These are phyloP conservation scores for Arctopsyche grandis DNA, from an alignment of 1,140 invertebrate genomes.

Conservation along the genomic window DNA sequence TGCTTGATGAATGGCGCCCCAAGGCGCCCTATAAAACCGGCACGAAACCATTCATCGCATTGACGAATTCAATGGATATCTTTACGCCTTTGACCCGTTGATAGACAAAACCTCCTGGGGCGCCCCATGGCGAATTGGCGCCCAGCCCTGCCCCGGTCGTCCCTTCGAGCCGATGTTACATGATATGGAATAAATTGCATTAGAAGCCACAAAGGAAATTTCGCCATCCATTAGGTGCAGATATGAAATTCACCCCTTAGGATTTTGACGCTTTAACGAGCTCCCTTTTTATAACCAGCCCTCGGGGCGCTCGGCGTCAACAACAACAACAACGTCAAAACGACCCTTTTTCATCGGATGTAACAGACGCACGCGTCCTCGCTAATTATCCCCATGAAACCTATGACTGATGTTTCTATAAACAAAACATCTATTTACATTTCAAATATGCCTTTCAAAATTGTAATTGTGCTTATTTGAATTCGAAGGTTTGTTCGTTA, in stretches of 20 bases:
- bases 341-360: too few species aligned
- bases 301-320: not conserved
- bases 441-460: not conserved
- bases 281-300: not conserved
- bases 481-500: too few species aligned
- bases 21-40: too few species aligned
- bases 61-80: not conserved
- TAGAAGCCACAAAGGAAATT: conserved; percentile 45
- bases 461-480: not conserved
- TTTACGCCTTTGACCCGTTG: conserved; percentile 19
- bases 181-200: conserved; percentile 52
- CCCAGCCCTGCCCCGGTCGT: not conserved
- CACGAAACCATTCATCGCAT: not conserved
- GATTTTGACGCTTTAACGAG: conserved; percentile 17
- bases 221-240: conserved; percentile 46
- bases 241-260: conserved; percentile 36
- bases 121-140: not conserved
- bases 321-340: not conserved
- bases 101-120: conserved; percentile 8
- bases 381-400: not conserved
- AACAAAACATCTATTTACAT: too few species aligned
- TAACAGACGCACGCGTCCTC: not conserved
- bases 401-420: not conserved
- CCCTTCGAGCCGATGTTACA: conserved; percentile 31
- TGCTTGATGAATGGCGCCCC: too few species aligned